Evolutionary conservation across 2,888 invertebrate species (phyloP).

Genomic region (Caenorhabditis sp.): DNA sequence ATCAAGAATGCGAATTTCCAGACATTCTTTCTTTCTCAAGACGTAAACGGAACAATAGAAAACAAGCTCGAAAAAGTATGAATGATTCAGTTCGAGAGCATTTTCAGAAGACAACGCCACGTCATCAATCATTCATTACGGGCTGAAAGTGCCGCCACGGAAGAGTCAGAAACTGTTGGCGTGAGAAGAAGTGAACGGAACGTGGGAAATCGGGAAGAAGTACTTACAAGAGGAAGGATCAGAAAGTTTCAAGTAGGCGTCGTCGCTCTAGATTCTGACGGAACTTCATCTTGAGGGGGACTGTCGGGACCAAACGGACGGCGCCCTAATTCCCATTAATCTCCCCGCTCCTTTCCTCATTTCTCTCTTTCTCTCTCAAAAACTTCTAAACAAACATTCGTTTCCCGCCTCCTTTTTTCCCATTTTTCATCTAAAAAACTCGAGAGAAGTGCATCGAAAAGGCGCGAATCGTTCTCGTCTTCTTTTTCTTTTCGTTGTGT

Average conservation of each 20-base stretch:
- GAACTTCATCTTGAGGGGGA: too few relatives aligned
- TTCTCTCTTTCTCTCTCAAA: not conserved
- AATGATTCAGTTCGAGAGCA: conserved; percentile 18
- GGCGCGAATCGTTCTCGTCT: conserved; percentile 49
- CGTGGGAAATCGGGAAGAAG: not conserved
- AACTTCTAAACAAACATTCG: conserved; percentile 39
- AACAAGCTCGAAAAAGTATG: conserved; percentile 10
- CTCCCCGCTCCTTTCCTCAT: not conserved
- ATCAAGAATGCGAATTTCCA: too few relatives aligned
- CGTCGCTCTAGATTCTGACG: not conserved
- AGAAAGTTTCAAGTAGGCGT: too few relatives aligned
- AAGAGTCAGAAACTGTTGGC: not conserved
- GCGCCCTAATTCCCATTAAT: conserved; percentile 1
- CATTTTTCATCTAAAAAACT: not conserved
- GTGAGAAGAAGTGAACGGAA: conserved; percentile 9
- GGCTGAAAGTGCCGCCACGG: too few relatives aligned
- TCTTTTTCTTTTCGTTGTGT: conserved; percentile 12
- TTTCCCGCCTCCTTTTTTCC: not conserved
- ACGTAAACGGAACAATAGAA: not conserved
- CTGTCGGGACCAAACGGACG: too few relatives aligned
- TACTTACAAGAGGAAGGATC: not conserved
- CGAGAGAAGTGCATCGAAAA: conserved; percentile 26
- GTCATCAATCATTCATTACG: not conserved
- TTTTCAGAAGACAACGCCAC: not conserved
- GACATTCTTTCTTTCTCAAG: conserved; percentile 4